A percentile compares a stretch with the other conserved stretches of the same genome.
Evolutionary conservation across 2,888 invertebrate genomes (phyloP).

Genomic region (Eupithecia subfuscata): DNA sequence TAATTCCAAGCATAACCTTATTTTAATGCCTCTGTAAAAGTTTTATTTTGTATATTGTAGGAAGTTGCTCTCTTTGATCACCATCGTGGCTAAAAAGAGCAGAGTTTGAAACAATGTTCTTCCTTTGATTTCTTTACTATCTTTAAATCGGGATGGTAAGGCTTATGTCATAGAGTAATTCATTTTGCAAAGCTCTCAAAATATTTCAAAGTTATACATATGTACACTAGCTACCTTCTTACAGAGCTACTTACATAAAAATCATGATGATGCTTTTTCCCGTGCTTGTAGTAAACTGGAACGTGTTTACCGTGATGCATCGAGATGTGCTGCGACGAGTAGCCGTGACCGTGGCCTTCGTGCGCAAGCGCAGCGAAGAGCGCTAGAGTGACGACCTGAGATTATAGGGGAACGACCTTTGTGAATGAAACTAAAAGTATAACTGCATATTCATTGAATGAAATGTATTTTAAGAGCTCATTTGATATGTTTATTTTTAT

Average conservation of each 20-base stretch:
- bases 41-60: too few species aligned
- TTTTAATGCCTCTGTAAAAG: too few species aligned
- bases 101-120: too few species aligned
- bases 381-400: conserved; percentile 46
- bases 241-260: conserved; percentile 42
- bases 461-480: background rate
- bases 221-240: background rate
- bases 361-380: conserved; percentile 39
- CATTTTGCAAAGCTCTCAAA: too few species aligned
- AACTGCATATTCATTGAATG: background rate
- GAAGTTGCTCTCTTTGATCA: too few species aligned
- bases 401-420: conserved; percentile 27
- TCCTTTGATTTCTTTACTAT: too few species aligned
- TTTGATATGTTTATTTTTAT: background rate
- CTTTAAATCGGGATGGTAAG: too few species aligned
- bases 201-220: too few species aligned
- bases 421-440: conserved; percentile 16
- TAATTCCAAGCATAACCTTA: too few species aligned
- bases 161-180: too few species aligned
- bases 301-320: conserved; percentile 51
- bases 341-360: conserved; percentile 49
- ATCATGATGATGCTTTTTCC: conserved; percentile 45
- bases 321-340: conserved; percentile 58
- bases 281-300: conserved; percentile 33
- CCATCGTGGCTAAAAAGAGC: too few species aligned